Conservation (phyloP, 2,113 vertebrate species). For the Seriola aureovittata region DNA sequence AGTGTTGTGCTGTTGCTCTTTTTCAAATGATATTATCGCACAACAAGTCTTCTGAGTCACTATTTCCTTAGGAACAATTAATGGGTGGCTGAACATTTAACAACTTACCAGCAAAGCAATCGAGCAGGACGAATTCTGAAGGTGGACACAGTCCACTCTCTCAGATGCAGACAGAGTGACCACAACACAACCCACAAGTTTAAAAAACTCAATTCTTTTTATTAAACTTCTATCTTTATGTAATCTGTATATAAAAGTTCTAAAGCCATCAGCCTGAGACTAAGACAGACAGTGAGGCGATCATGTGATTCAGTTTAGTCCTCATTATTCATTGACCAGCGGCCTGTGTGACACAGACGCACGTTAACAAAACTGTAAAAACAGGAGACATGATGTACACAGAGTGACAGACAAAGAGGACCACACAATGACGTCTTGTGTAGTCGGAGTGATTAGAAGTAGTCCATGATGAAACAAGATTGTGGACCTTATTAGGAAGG, state of each 20-base stretch:
- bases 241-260: conserved; percentile 86
- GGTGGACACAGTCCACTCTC: neutral
- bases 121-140: neutral
- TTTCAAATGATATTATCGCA: neutral
- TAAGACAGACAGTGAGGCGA: conserved; percentile 75
- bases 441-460: conserved; percentile 66
- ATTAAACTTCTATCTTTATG: conserved; percentile 86
- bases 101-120: neutral
- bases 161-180: conserved; percentile 10
- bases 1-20: neutral
- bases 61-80: neutral
- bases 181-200: conserved; percentile 34
- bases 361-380: conserved; percentile 69
- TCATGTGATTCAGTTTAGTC: conserved; percentile 69
- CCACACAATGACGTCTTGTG: conserved; percentile 43
- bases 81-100: neutral
- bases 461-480: conserved; percentile 54
- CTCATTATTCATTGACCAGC: conserved; percentile 63
- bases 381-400: conserved; percentile 62
- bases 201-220: conserved; percentile 82
- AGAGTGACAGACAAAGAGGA: conserved; percentile 34
- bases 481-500: conserved; percentile 46
- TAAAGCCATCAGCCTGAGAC: conserved; percentile 83
- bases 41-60: neutral
- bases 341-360: conserved; percentile 56